phyloP scores from a whole-genome alignment of 2,113 vertebrate genomes.

The Orthochromis malagaraziensis region DNA sequence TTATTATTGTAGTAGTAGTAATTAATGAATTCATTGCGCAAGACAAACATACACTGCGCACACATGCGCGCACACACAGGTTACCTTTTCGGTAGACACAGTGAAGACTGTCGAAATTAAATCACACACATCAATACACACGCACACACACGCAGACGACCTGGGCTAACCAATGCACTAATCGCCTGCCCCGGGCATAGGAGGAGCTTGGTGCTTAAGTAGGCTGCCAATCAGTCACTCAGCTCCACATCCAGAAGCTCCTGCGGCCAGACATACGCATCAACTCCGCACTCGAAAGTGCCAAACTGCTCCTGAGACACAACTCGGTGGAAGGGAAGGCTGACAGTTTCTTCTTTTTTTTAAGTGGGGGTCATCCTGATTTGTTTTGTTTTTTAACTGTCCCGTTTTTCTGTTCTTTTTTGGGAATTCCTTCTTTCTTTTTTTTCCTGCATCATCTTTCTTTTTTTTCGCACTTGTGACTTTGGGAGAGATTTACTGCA shows the following conservation, averaged over 20 bases:
- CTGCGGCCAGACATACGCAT: conserved; percentile 84
- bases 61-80: not conserved
- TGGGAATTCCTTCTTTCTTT: conserved; percentile 47
- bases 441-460: conserved; percentile 15
- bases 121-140: conserved; percentile 36
- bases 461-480: conserved; percentile 25
- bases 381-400: conserved; percentile 40
- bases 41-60: not conserved
- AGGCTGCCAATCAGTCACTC: conserved; percentile 96
- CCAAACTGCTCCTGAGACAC: conserved; percentile 80
- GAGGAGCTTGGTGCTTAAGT: conserved; percentile 85
- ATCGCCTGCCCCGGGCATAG: conserved; percentile 75
- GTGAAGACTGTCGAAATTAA: conserved; percentile 28
- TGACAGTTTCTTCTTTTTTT: conserved; percentile 26
- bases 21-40: not conserved
- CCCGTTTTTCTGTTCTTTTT: conserved; percentile 23
- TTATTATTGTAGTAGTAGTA: not conserved
- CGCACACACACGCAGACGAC: conserved; percentile 47
- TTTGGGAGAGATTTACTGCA: conserved; percentile 39
- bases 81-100: conserved; percentile 10
- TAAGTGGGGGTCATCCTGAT: conserved; percentile 12
- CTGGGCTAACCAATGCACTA: conserved; percentile 73
- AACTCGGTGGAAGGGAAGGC: conserved; percentile 59
- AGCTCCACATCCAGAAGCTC: conserved; percentile 94
- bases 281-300: conserved; percentile 82